Evolutionary conservation across 1,140 invertebrate genomes (phyloP), one percentile per base, ranked within the genome.

Genomic region (Archivesica marissinica): DNA sequence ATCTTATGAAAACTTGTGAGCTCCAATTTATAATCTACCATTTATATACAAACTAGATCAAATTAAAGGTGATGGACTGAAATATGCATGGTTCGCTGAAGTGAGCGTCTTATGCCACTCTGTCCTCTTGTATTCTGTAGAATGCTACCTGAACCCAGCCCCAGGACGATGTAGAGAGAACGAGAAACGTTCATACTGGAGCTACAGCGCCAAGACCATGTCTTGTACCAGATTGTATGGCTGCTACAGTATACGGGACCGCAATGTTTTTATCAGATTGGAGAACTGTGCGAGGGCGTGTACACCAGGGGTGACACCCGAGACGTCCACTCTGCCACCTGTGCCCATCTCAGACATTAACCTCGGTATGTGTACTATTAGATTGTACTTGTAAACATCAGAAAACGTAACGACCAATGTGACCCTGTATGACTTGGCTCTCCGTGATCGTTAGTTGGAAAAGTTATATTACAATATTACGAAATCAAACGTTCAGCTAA

Each of bases 181-280:
- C 9, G 77, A 80, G 20, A 61, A 35, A 23, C 6, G 64, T 4
- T 47, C 59, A 13, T 80, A 56, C 50, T 81, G 68, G 33, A 81
- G 47, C 56, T 81, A 81, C 50, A 81, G 66, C 30, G 35, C 61
- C 4, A 81, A 81, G 33, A 72, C 79, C 3, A 25, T 44, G 17
- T 39, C 39, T 2, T 81, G 79, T 72, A 70, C 28, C 9, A 13
- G 39, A 17, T 25, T 81, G 15, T 81, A 70, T 33, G 79, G 79
- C 44, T 81, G 79, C 50, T 81, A 81, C 23, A 72, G 79, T 59
- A 59, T 72, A 2, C 6, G 66, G 20, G 79, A 81, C 33, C 35
- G 79, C 23, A 81, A 81, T 50, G 79, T 81, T 9, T 81, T 81
- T 28, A 33, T 81, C 4, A 81, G 64, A 6, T 28, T 35, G n/a